Evolutionary conservation across 2,113 vertebrate genomes (phyloP).

Genomic region (Ondatra zibethicus): DNA sequence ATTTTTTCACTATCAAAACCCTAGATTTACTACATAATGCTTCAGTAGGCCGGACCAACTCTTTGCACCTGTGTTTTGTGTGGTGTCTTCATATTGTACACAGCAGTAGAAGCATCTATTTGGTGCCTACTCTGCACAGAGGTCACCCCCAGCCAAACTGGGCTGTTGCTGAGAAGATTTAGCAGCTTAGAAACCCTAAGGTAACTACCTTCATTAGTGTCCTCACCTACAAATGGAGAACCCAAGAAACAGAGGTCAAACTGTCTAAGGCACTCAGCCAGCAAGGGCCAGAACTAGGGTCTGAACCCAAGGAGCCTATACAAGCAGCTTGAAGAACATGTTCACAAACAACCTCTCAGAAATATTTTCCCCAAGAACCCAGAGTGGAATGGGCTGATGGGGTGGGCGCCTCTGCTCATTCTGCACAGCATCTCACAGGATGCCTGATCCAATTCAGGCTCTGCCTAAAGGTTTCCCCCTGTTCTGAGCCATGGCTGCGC

Average conservation of each 20-base stretch:
- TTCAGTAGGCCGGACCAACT: neutral
- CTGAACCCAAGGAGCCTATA: neutral
- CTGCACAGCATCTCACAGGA: neutral
- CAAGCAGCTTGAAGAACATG: neutral
- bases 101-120: neutral
- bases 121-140: neutral
- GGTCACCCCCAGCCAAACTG: neutral
- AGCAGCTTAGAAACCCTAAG: no score
- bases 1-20: neutral
- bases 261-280: neutral
- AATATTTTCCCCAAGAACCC: neutral
- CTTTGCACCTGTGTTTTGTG: neutral
- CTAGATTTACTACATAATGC: neutral
- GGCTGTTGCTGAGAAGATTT: no score
- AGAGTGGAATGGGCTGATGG: neutral
- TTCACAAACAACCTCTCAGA: neutral
- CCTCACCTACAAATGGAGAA: neutral
- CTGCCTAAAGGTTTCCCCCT: neutral
- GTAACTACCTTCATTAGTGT: neutral
- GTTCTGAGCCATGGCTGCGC: neutral
- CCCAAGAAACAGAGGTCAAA: slow-evolving; percentile 21
- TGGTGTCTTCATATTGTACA: neutral
- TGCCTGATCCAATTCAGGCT: neutral
- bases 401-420: fast-evolving
- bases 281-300: neutral